Conservation (phyloP, 2,888 invertebrate genomes). For the Diplazon laetatorius region DNA sequence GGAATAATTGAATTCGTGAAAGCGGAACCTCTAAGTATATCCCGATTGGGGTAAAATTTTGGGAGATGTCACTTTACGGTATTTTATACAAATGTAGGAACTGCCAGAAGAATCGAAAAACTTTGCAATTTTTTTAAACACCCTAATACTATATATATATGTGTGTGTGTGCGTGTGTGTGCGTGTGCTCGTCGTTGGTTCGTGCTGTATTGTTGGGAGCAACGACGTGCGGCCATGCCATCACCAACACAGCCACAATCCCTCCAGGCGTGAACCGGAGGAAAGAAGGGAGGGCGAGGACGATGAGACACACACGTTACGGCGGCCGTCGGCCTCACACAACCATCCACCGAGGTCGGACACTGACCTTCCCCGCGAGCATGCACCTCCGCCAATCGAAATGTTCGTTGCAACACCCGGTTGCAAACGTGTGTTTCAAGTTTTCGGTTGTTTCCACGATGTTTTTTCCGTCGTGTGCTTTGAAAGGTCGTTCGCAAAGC, state of each 20-base stretch:
- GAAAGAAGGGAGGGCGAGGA: conserved; percentile 35
- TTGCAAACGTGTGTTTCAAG: conserved; percentile 19
- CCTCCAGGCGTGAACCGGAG: conserved; percentile 48
- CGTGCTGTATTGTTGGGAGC: conserved; percentile 11
- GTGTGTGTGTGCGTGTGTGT: neutral
- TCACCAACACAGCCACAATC: conserved; percentile 27
- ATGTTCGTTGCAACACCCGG: conserved; percentile 34
- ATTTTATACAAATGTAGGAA: too few species aligned
- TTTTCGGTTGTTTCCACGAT: neutral
- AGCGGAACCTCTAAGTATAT: too few species aligned
- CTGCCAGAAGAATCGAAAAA: too few species aligned
- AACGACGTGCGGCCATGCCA: conserved; percentile 15
- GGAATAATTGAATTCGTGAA: too few species aligned
- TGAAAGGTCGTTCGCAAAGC: too few species aligned
- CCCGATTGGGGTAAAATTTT: too few species aligned
- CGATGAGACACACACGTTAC: conserved; percentile 19
- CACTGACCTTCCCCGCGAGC: conserved; percentile 61
- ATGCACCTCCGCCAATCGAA: conserved; percentile 42
- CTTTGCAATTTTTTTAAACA: too few species aligned
- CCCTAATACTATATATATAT: too few species aligned
- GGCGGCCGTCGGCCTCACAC: conserved; percentile 61
- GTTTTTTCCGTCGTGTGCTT: too few species aligned
- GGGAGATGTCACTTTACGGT: too few species aligned
- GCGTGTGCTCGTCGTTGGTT: neutral
- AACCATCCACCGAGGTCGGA: conserved; percentile 60